Conservation (phyloP, 2,888 invertebrate genomes). For the Rhopalosiphum nymphaeae region DNA sequence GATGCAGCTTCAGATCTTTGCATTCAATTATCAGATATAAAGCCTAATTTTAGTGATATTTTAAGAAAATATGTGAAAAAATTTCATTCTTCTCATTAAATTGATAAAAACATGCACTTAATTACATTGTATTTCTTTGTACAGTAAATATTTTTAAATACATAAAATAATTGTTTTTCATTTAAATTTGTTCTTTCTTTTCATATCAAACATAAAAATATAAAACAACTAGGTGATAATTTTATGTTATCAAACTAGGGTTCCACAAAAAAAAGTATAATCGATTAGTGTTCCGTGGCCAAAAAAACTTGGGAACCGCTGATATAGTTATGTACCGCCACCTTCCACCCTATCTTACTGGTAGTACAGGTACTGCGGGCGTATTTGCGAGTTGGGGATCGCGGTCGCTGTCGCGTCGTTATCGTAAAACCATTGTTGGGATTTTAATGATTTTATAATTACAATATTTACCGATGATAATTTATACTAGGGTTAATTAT, state of each 20-base stretch:
- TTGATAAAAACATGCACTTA: background rate
- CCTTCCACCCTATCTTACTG: no score
- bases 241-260: conserved; percentile 28
- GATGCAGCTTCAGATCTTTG: background rate
- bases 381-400: no score
- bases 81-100: conserved; percentile 16
- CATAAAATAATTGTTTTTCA: conserved; percentile 30
- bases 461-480: no score
- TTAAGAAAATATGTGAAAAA: background rate
- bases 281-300: conserved; percentile 25
- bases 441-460: no score
- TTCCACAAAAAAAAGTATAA: background rate
- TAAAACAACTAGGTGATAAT: conserved; percentile 25
- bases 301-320: background rate
- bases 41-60: conserved; percentile 5
- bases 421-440: no score
- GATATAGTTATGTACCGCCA: no score
- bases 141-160: conserved; percentile 30
- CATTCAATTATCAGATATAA: conserved; percentile 22
- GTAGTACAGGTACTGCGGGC: no score
- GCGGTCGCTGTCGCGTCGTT: no score
- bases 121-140: conserved; percentile 16
- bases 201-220: conserved; percentile 31
- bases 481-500: no score
- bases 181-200: conserved; percentile 25